Conservation (phyloP, 2,797 vertebrate species). For the Pelochelys cantorii region DNA sequence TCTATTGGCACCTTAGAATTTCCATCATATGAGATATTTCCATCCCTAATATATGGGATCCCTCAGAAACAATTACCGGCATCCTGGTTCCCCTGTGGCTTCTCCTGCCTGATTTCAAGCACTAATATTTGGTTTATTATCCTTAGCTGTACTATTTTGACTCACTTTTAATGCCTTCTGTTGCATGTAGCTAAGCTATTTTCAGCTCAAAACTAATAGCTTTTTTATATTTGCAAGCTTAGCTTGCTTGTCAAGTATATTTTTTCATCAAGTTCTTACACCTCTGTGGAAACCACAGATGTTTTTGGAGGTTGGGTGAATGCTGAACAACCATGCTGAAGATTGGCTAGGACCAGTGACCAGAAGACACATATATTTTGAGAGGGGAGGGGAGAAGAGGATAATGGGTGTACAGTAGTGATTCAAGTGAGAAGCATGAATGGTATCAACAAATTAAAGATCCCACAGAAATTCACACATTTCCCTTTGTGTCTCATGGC, state of each 20-base stretch:
- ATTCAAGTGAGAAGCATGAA: neutral
- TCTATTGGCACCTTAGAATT: too few relatives aligned
- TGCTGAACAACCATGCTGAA: neutral
- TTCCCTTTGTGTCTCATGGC: neutral
- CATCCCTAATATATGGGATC: too few relatives aligned
- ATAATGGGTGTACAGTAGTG: neutral
- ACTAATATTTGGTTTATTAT: too few relatives aligned
- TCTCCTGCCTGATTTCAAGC: too few relatives aligned
- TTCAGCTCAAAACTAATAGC: neutral
- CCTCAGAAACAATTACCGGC: too few relatives aligned
- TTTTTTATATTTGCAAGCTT: neutral
- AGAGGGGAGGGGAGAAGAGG: neutral
- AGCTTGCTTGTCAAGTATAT: neutral
- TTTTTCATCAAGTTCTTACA: conserved; percentile 5
- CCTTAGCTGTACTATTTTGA: neutral
- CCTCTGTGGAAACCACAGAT: neutral
- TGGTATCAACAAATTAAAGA: neutral
- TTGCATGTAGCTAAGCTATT: neutral
- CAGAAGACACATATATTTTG: neutral
- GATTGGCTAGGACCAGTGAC: rapidly evolving
- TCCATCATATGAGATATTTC: too few relatives aligned
- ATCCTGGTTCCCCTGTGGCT: too few relatives aligned
- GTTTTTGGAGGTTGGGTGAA: neutral
- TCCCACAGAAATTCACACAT: neutral
- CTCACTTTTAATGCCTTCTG: neutral